Evolutionary conservation across 2,888 invertebrate genomes (phyloP), one percentile per base, ranked within the genome.

Genomic region (Drosophila greeni): DNA sequence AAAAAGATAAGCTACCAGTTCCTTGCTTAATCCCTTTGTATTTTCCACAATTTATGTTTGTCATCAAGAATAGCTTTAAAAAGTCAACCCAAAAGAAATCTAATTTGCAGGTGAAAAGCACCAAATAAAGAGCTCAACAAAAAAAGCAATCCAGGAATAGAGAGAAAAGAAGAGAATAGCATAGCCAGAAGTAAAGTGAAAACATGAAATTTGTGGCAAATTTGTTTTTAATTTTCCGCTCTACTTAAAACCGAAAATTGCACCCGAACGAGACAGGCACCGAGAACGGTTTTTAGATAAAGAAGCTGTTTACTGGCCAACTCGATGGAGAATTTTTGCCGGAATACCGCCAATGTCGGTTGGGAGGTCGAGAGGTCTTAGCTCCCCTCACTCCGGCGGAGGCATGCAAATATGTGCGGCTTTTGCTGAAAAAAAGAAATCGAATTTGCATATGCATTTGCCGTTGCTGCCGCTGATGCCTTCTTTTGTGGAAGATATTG

Each of bases 211-310:
- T 69, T 78, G 70, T 62, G 52, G 72, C 67, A 75, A 85, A 81
- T 83, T 81, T 83, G 79, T 81, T 83, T 85, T 84, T 85, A 83
- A 82, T 82, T 82, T 82, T 85, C 74, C 85, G 85, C 84, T 82
- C 81, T 85, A 72, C 79, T 82, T 82, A 74, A 72, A 78, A 69
- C 70, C 66, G 82, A 82, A 84, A 84, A 84, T 79, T 82, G 70
- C 70, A 59, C 18, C 45, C 53, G 49, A 36, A 45, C 24, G 40
- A 23, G 43, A 45, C 40, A 43, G 49, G 36, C 29, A 59, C 31
- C 9, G 61, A 53, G 34, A 74, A 64, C 54, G 80, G 67, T 64
- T 64, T 64, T 80, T 80, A 76, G 84, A 76, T 82, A 84, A 82
- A 76, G 82, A 71, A 82, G 65, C 76, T 76, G 74, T 76, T 82